These are phyloP conservation scores for Aethes cnicana DNA, from an alignment of 2,888 invertebrate genomes.

Conservation along the genomic window DNA sequence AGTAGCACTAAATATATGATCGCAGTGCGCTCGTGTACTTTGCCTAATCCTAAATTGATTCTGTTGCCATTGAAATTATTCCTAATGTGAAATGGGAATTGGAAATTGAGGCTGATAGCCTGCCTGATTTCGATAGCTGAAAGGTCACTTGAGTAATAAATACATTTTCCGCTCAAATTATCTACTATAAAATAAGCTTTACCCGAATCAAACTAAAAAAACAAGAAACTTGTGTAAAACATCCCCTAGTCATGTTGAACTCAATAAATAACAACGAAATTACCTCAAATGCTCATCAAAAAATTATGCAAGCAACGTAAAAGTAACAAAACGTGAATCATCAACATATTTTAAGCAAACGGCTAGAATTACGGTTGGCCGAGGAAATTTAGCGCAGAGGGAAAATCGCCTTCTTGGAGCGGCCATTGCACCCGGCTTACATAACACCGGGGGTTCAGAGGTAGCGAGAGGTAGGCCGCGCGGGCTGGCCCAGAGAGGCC, in stretches of 20 bases:
- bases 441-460: conserved; percentile 77
- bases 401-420: conserved; percentile 61
- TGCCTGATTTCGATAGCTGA: too few relatives aligned
- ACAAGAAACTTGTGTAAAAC: too few relatives aligned
- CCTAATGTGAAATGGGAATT: too few relatives aligned
- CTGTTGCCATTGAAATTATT: too few relatives aligned
- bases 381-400: conserved; percentile 53
- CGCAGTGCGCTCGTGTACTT: conserved; percentile 49
- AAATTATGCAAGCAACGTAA: conserved; percentile 44
- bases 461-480: conserved; percentile 66
- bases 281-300: conserved; percentile 39
- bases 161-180: too few relatives aligned
- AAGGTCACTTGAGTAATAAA: too few relatives aligned
- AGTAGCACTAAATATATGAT: conserved; percentile 68
- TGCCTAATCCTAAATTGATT: conserved; percentile 36
- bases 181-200: too few relatives aligned
- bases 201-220: too few relatives aligned
- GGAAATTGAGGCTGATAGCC: too few relatives aligned
- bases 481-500: conserved; percentile 38
- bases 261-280: conserved; percentile 26
- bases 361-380: conserved; percentile 53
- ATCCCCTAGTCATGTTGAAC: too few relatives aligned
- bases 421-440: conserved; percentile 79
- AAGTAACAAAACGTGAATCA: conserved; percentile 45
- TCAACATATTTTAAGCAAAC: conserved; percentile 49